phyloP scores from a whole-genome alignment of 1,140 invertebrate genomes.

The Dreissena rostriformis region DNA sequence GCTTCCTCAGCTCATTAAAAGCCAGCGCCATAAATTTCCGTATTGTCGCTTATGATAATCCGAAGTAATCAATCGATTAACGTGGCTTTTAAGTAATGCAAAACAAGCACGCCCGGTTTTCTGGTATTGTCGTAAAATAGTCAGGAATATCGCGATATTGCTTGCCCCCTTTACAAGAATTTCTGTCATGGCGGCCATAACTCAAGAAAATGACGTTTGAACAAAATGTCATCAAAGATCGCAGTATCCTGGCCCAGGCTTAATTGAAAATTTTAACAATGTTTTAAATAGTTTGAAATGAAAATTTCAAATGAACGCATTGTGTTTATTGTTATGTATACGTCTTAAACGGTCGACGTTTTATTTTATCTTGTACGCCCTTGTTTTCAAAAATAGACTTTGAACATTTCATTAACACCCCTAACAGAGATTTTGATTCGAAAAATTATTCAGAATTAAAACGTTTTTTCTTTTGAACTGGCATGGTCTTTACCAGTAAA shows the following conservation, averaged over 20 bases:
- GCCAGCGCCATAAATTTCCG: conserved; percentile 42
- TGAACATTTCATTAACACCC: too few species aligned
- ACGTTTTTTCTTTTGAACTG: too few species aligned
- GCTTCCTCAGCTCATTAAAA: conserved; percentile 31
- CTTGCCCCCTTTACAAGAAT: not conserved
- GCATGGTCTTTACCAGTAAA: too few species aligned
- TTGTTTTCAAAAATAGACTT: too few species aligned
- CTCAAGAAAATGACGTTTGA: conserved; percentile 34
- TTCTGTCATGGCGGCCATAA: not conserved
- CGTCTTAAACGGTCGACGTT: too few species aligned
- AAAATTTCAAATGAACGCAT: not conserved
- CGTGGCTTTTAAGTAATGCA: conserved; percentile 9
- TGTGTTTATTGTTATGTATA: too few species aligned
- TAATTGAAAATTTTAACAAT: conserved; percentile 7
- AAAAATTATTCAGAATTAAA: too few species aligned
- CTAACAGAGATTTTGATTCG: too few species aligned
- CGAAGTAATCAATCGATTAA: conserved; percentile 28
- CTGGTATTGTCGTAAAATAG: not conserved
- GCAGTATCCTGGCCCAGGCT: not conserved
- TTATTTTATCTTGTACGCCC: too few species aligned
- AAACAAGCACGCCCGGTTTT: not conserved
- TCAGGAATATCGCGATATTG: conserved; percentile 1
- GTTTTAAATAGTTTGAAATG: conserved; percentile 12
- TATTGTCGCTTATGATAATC: conserved; percentile 43
- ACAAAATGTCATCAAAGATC: conserved; percentile 19